These are phyloP conservation scores for Sarcophaga carnaria DNA, from an alignment of 2,888 invertebrate species.

Conservation along the genomic window DNA sequence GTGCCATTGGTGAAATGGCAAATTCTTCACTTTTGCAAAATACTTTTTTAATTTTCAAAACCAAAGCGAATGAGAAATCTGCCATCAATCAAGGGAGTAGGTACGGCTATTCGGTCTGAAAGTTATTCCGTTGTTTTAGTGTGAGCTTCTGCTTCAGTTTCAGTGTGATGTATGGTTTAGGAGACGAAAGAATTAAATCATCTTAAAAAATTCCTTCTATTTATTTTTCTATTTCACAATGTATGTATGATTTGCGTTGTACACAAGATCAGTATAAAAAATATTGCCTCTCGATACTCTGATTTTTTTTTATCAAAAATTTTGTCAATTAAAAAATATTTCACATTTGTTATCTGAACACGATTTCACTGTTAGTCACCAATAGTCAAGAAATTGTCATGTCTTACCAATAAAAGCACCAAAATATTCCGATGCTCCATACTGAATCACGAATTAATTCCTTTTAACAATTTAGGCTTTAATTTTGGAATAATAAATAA, in stretches of 20 bases:
- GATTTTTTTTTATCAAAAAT: background rate
- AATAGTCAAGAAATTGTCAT: background rate
- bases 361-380: background rate
- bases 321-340: too few species aligned
- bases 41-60: too few species aligned
- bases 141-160: too few species aligned
- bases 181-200: too few species aligned
- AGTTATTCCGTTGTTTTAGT: too few species aligned
- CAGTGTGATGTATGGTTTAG: too few species aligned
- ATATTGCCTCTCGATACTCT: too few species aligned
- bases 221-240: background rate
- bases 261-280: background rate
- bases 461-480: conserved; percentile 5
- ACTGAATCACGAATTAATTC: conserved; percentile 8
- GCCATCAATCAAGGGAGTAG: too few species aligned
- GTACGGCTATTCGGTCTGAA: too few species aligned
- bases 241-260: background rate
- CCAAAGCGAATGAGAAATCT: too few species aligned
- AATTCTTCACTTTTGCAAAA: too few species aligned
- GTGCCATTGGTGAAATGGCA: too few species aligned
- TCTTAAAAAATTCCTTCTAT: background rate
- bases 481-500: background rate
- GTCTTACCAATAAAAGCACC: conserved; percentile 50
- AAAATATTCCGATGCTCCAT: conserved; percentile 37
- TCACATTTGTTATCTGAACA: background rate